Percentiles rank a stretch among this genome's conserved stretches.
phyloP scores from a whole-genome alignment of 2,113 vertebrate species.

The Okapia johnstoni region DNA sequence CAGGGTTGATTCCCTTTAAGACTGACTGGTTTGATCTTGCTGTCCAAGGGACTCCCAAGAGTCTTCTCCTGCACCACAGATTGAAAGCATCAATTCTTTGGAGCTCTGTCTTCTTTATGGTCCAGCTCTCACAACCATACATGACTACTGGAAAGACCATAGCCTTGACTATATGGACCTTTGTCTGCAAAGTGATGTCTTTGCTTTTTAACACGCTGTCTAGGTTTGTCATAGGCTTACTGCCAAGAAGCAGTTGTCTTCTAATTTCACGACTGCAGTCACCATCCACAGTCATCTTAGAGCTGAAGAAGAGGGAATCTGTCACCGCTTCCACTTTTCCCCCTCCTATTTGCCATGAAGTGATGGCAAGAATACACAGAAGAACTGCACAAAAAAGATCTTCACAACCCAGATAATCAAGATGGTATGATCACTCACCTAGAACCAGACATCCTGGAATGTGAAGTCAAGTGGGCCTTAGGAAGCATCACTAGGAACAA shows the following conservation, averaged over 20 bases:
- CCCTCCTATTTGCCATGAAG: background rate
- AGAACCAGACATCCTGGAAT: too few relatives aligned
- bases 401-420: too few relatives aligned
- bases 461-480: too few relatives aligned
- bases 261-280: background rate
- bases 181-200: background rate
- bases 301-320: background rate
- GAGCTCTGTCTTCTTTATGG: background rate
- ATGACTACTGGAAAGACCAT: background rate
- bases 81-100: background rate
- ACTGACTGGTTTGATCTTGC: background rate
- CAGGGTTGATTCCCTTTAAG: background rate
- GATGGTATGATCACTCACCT: too few relatives aligned
- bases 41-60: background rate
- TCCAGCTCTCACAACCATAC: background rate
- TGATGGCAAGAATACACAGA: background rate
- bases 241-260: background rate
- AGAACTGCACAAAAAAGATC: too few relatives aligned
- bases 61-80: background rate
- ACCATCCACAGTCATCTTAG: background rate
- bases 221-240: background rate
- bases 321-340: background rate
- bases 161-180: background rate
- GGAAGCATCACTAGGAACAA: too few relatives aligned
- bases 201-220: background rate